phyloP scores from a whole-genome alignment of 2,888 invertebrate genomes.

The Drosophila mulleri region DNA sequence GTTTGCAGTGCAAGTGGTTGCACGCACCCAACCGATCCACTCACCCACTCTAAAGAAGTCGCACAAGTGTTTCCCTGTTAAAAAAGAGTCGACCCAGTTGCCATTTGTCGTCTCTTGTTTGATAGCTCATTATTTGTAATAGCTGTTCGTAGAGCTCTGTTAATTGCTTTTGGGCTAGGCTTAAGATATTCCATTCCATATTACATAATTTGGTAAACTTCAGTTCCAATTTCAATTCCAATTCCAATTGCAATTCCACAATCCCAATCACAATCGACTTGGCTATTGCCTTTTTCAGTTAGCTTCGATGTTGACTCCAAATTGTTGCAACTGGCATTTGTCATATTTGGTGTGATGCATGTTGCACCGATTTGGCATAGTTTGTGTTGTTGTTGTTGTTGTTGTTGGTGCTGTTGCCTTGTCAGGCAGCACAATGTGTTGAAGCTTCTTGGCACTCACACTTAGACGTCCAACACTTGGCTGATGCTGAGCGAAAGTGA shows the following conservation, averaged over 20 bases:
- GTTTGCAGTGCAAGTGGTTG: constrained; percentile 26
- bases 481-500: constrained; percentile 70
- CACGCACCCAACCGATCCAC: constrained; percentile 1
- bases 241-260: constrained; percentile 29
- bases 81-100: constrained; percentile 43
- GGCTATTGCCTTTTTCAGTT: constrained; percentile 19
- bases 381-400: constrained; percentile 30
- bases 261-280: constrained; percentile 34
- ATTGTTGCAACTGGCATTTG: constrained; percentile 79
- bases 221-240: constrained; percentile 26
- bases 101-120: constrained; percentile 32
- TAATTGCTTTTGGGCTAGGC: constrained; percentile 2
- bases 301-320: constrained; percentile 35
- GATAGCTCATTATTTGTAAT: constrained; percentile 24
- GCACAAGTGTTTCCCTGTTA: constrained; percentile 54
- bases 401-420: constrained; percentile 41
- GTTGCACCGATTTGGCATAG: constrained; percentile 65
- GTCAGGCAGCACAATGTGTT: constrained; percentile 50
- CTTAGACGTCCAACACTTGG: constrained; percentile 59
- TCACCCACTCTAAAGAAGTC: constrained; percentile 43
- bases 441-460: constrained; percentile 54
- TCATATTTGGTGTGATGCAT: constrained; percentile 76
- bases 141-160: constrained; percentile 8
- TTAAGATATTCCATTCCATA: constrained; percentile 47
- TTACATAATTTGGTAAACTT: constrained; percentile 57